Conservation (phyloP, 2,113 vertebrate genomes). For the Cnemophilus loriae region DNA sequence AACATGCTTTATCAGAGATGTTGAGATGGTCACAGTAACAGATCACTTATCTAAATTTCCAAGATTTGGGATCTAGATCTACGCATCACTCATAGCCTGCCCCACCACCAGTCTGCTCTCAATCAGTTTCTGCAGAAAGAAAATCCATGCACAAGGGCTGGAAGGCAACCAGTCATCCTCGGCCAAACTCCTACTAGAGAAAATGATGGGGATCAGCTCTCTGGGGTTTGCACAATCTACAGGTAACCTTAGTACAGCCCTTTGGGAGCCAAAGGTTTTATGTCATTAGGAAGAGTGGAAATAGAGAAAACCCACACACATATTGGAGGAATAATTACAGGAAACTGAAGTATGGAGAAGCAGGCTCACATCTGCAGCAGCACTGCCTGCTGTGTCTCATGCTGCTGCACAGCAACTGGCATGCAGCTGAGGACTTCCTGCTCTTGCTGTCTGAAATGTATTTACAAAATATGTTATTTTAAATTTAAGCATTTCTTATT, state of each 20-base stretch:
- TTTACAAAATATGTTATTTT: neutral
- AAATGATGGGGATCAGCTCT: neutral
- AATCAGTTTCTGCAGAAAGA: neutral
- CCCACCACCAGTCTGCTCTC: neutral
- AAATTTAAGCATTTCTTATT: neutral
- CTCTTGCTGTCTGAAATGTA: neutral
- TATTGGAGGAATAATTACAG: neutral
- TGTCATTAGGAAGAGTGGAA: neutral
- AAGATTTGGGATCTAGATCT: neutral
- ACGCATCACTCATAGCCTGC: neutral
- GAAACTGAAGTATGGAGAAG: neutral
- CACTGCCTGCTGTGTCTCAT: neutral
- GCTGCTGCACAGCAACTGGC: neutral
- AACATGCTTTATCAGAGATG: neutral
- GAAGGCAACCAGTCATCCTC: neutral
- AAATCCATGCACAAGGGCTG: neutral
- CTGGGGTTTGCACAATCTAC: neutral
- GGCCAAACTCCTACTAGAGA: neutral
- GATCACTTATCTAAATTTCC: neutral
- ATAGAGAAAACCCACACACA: fast-evolving
- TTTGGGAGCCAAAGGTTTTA: neutral
- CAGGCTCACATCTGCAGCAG: neutral
- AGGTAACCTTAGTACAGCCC: neutral
- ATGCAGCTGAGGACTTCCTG: neutral
- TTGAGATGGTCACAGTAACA: neutral